phyloP scores from a whole-genome alignment of 1,140 invertebrate genomes.

The Lordiphosa collinella region DNA sequence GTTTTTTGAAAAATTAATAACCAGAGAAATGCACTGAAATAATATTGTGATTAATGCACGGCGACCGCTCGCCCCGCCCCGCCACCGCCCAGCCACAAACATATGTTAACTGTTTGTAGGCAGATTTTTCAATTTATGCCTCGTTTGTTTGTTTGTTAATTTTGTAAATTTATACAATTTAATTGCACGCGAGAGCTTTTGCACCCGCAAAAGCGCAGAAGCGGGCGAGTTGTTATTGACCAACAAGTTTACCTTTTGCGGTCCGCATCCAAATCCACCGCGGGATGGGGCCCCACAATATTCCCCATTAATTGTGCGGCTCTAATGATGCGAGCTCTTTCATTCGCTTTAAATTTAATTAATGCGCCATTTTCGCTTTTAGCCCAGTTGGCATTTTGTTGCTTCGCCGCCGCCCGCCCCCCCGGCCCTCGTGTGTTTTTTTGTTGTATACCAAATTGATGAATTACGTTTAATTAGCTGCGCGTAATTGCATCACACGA shows the following conservation, averaged over 20 bases:
- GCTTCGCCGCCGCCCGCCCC: not conserved
- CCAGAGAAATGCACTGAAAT: conserved; percentile 43
- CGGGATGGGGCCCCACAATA: conserved; percentile 41
- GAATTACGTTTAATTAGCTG: conserved; percentile 63
- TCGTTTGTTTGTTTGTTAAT: conserved; percentile 59
- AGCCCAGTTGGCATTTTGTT: conserved; percentile 50
- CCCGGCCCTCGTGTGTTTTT: conserved; percentile 1
- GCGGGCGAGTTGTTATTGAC: conserved; percentile 29
- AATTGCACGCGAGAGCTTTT: conserved; percentile 62
- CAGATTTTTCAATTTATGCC: conserved; percentile 39
- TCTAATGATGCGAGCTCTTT: conserved; percentile 63
- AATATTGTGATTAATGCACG: conserved; percentile 64
- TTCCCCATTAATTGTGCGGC: conserved; percentile 55
- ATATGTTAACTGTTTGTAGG: conserved; percentile 41
- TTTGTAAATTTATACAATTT: conserved; percentile 75
- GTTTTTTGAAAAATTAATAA: conserved; percentile 54
- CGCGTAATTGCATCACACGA: conserved; percentile 31
- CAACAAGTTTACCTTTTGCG: conserved; percentile 64
- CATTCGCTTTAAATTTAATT: conserved; percentile 65
- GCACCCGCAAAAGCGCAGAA: not conserved
- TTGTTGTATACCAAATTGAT: conserved; percentile 40
- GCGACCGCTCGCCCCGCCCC: not conserved
- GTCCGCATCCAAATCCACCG: conserved; percentile 17
- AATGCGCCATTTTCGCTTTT: conserved; percentile 65
- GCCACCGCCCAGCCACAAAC: not conserved